Base-by-base conservation (phyloP, 92 coral and sea anemone species). In the Virgularia gustaviana region DNA sequence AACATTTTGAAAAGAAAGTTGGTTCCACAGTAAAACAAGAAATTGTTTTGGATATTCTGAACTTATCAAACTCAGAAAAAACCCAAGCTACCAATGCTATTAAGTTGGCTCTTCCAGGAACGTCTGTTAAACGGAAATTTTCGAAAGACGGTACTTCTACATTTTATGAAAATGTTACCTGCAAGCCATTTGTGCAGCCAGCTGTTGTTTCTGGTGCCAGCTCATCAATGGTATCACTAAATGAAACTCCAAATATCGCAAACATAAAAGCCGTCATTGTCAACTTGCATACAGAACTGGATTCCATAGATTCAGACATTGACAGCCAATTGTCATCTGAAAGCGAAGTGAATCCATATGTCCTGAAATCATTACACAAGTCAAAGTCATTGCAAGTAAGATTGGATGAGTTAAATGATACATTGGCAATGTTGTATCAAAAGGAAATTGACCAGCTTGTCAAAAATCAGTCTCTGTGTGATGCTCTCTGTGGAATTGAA, bases 21-120 rank as follows among this genome's bases (percentile, higher is more conserved):
- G 79, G 79, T 36, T 37, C 57, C 22, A 33, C 24, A 4, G 6
- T 73, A 33, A 12, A 7, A 16, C 79, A 59, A 73, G 32, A 13
- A 27, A 70, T 30, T 57, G 79, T 58, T 58, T 16, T 73, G 29
- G 52, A 57, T 56, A 9, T 43, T 29, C 64, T 73, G 6, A 20
- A 35, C 3, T n/a, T 73, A 57, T 38, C 28, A 7, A 23, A 58
- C 3, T 4, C 25, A 3, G 41, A 73, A 2, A 58, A 73, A 41
- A 32, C 31, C 27, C 79, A 39, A 22, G 70, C 70, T 16, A 73
- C 79, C 15, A 73, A 73, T 73, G 79, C 79, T 55, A 51, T 71
- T 51, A 54, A 54, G 6, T 51, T 51, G 3, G 77, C 77, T 24
- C 54, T 71, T 18, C 29, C 56, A 56, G 39, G 43, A 58, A 7